Evolutionary conservation across 2,113 vertebrate genomes (phyloP).

Genomic region (Hippocampus guttulatus): DNA sequence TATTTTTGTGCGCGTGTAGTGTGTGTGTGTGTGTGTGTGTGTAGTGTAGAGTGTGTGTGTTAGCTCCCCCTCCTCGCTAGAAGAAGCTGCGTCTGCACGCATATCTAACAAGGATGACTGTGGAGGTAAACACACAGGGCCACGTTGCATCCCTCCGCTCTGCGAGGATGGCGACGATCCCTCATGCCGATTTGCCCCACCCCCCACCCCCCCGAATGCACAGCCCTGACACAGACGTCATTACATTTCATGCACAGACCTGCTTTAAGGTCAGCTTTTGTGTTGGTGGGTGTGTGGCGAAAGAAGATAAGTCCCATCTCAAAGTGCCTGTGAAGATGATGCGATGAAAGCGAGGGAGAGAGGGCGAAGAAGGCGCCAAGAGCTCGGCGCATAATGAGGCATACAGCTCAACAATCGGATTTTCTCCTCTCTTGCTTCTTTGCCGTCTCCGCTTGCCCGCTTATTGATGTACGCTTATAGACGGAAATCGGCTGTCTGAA

Average conservation of each 20-base stretch:
- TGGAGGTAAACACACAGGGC: slow-evolving; percentile 64
- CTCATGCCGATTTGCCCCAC: neutral
- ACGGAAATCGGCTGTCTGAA: neutral
- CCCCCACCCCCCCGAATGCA: neutral
- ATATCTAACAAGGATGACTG: slow-evolving; percentile 66
- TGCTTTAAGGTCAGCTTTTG: neutral
- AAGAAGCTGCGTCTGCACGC: slow-evolving; percentile 53
- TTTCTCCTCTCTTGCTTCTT: slow-evolving; percentile 30
- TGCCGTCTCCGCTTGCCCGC: slow-evolving; percentile 2
- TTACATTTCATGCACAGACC: neutral
- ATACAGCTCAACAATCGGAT: slow-evolving; percentile 69
- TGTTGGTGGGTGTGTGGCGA: slow-evolving; percentile 20
- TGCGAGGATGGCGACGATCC: neutral
- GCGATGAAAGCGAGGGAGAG: slow-evolving; percentile 64
- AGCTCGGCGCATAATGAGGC: slow-evolving; percentile 62
- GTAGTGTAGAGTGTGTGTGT: neutral
- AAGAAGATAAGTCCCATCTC: slow-evolving; percentile 65
- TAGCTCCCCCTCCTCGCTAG: slow-evolving; percentile 50
- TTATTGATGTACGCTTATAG: slow-evolving; percentile 32
- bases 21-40: slow-evolving; percentile 3
- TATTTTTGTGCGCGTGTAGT: neutral
- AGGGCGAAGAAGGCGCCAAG: slow-evolving; percentile 55
- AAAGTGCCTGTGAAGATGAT: slow-evolving; percentile 67
- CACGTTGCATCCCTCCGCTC: slow-evolving; percentile 46
- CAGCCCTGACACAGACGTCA: neutral